Base-by-base conservation (phyloP, 2,113 vertebrate species). In the Pelusios castaneus region DNA sequence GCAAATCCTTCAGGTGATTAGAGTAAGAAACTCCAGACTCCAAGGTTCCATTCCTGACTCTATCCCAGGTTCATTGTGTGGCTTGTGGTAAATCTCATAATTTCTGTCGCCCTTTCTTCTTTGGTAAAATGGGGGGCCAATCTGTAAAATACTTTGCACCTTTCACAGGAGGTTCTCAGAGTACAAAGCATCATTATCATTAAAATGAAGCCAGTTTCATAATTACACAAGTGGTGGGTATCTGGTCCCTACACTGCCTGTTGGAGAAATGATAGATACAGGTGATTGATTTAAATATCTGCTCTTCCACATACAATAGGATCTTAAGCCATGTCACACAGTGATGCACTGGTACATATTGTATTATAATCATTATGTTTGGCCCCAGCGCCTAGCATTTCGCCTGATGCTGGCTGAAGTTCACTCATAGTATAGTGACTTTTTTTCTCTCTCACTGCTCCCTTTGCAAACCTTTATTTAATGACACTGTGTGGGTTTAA, bases 381-480 rank as follows among this genome's bases (percentile, higher is more conserved):
- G 77, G 43, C 38, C 85, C 51, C 29, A 1, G 9, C 10, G 27
- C 89, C 25, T 38, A 54, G 43, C 6, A 22, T 90, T 93, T 79
- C 60, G 85, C 17, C 63, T 85, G 29, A 13, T 81, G 6, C n/a
- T 19, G 80, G 78, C 78, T 88, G 0, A 77, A 78, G 29, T 89
- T 91, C 43, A 31, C 83, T 49, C 25, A 21, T 27, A 73, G 13
- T 24, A 5, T 0, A 0, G 38, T 63, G 51, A 55, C 54, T 41
- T 80, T 88, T n/a, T 92, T 56, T 38, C 85, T 91, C 51, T 76
- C n/a, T 87, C 45, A 54, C 79, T 31, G 31, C n/a, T 88, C 1
- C 0, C 77, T 88, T 94, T 75, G 90, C 67, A 82, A 38, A 17
- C 45, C 82, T 93, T 80, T 87, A 47, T 41, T 77, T 89, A 67